Base-by-base conservation (phyloP, 2,888 invertebrate genomes). In the Omphaloscelis lunosa region DNA sequence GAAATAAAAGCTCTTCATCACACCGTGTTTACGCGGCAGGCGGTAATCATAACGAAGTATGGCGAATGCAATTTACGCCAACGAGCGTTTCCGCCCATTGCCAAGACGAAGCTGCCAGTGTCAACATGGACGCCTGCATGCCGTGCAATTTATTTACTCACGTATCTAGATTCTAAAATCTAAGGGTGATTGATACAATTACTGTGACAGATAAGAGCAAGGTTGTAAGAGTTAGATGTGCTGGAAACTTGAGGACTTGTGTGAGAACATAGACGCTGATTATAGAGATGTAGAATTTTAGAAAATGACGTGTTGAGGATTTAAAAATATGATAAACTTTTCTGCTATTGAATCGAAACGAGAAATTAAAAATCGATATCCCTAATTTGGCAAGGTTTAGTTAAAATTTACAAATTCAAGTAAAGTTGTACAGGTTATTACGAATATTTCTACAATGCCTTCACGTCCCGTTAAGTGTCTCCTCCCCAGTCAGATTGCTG, bases 1-100 rank as follows among this genome's bases (percentile, higher is more conserved):
- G 48, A 71, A 69, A 68, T 66, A 79, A 79, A 79, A 78, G 82
- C 62, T 86, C 53, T 63, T 11, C 12, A 70, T 53, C 63, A 67
- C 15, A 51, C 17, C 11, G 8, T 82, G 56, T 67, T 74, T 51
- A n/a, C 65, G 63, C 58, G 23, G 72, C 61, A 78, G 51, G 15
- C 58, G 58, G 34, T 85, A 82, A 86, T 83, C 85, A 78, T 90
- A 93, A 93, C 92, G 87, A 93, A 93, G 91, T 92, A 89, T 91
- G 86, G 89, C 93, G 86, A 95, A 95, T 93, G 91, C 93, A 93
- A 95, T 95, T 94, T 93, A 93, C 88, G 88, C 80, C 91, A 95
- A 95, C 92, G 80, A 93, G 92, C 89, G 85, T 90, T 92, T 95
- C 95, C 95, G 93, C 80, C 85, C 88, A 71, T 85, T 85, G 88